Base-by-base conservation (phyloP, 2,888 invertebrate genomes). In the Isotomurus palustris region DNA sequence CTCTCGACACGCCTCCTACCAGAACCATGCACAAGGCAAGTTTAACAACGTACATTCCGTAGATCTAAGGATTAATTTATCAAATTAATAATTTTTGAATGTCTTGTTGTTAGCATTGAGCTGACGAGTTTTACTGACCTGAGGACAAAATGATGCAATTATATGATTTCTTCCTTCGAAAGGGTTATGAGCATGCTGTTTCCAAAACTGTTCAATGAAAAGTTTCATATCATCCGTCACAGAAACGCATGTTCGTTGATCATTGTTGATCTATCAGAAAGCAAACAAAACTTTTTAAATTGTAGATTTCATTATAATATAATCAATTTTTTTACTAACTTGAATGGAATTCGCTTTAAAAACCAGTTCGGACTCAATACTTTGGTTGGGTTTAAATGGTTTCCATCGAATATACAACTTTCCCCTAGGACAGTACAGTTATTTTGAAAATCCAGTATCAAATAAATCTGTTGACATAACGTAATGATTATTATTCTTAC, bases 1-100 rank as follows among this genome's bases (percentile, higher is more conserved):
- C 77, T 60, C 75, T 73, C 72, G 76, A 73, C 2, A 80, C 77
- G 3, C 80, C 80, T 22, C 79, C 80, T 59, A 75, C 74, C 53
- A 74, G 78, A 74, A 72, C 83, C 22, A 92, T 77, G 22, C 87
- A 83, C 12, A 91, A 77, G n/a, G 91, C 89, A 57, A 93, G 76
- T 78, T 94, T 93, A 1, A 91, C 87, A 53, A 87, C 78, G 74
- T 90, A 88, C 72, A 93, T 80, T n/a, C 92, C 92, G 75, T 87
- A 91, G 2, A 92, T 83, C 85, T 88, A 72, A 1, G 78, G 78
- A 74, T 27, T n/a, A 32, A 45, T 48, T 17, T 6, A 10, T 6
- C 8, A 40, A 40, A 17, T 40, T n/a, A n/a, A n/a, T n/a, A 40
- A n/a, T 40, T 10, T n/a, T 10, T 40, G 6, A n/a, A n/a, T 22